Conservation (phyloP, 2,888 invertebrate species). For the Dynastes maya region DNA sequence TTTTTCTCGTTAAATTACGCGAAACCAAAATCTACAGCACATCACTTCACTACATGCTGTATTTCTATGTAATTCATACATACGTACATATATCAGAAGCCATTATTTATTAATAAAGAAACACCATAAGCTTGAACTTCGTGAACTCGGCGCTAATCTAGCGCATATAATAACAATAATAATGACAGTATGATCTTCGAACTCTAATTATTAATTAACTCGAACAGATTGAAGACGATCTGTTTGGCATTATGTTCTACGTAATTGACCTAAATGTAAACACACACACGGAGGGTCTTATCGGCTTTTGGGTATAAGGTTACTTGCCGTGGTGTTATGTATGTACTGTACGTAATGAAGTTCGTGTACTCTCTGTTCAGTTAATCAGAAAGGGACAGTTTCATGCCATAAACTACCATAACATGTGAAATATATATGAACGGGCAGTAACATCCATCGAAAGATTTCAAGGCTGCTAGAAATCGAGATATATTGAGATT, state of each 20-base stretch:
- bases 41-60: too few species aligned
- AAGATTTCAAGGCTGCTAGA: not conserved
- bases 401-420: not conserved
- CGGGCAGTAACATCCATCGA: not conserved
- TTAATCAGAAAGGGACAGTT: conserved; percentile 9
- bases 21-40: not conserved
- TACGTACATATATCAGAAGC: not conserved
- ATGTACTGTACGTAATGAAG: not conserved
- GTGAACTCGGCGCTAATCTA: conserved; percentile 21
- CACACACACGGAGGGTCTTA: conserved; percentile 18
- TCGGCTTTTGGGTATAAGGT: not conserved
- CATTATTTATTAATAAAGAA: not conserved
- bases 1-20: not conserved
- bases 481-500: not conserved
- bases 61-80: too few species aligned
- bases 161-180: conserved; percentile 20
- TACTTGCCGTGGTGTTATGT: conserved; percentile 8
- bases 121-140: conserved; percentile 12
- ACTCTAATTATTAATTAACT: conserved; percentile 44
- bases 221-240: conserved; percentile 24
- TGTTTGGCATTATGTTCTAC: conserved; percentile 24
- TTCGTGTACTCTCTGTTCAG: not conserved
- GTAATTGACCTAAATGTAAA: conserved; percentile 44
- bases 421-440: not conserved
- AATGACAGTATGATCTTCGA: conserved; percentile 33